Base-by-base conservation (phyloP, 2,113 vertebrate genomes). In the Anseranas semipalmata region DNA sequence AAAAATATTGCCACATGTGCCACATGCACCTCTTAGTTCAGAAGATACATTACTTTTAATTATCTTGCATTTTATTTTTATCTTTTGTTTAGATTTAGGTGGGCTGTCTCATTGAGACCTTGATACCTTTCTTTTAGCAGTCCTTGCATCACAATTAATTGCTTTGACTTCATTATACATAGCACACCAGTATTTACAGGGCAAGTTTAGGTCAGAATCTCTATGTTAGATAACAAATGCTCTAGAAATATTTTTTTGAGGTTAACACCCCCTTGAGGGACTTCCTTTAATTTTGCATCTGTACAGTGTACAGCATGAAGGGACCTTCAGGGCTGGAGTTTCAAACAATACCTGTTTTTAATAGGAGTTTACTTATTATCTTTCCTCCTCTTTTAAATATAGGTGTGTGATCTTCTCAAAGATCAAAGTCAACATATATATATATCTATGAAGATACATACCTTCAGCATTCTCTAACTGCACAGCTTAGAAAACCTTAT, bases 381-480 rank as follows among this genome's bases (percentile, higher is more conserved):
- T 84, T 83, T 68, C 21, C 12, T 50, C 20, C n/a, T 68, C 7
- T 53, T 84, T 62, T 33, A 84, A 88, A 52, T 27, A 56, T 14
- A 62, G 4, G 4, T 74, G 25, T 67, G 8, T 39, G 33, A 39
- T 27, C n/a, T 80, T 80, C 55, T 62, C 37, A 83, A 67, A 79
- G 39, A 25, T 73, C 46, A 73, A 12, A 78, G 20, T 24, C n/a
- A 79, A 56, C 41, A 68, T 10, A n/a, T n/a, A n/a, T n/a, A n/a
- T n/a, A n/a, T n/a, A n/a, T n/a, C n/a, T n/a, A n/a, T n/a, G 27
- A 30, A 62, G 6, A 9, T 24, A 43, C 0, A 0, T 10, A 48
- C 32, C 59, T 62, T 20, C n/a, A 70, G 7, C 28, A 37, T 7
- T 60, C 77, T 37, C 70, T 45, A 53, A 73, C 7, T 10, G 30